A percentile compares a stretch with the other conserved stretches of the same genome.
These are phyloP conservation scores for Punctoribates punctum DNA, from an alignment of 2,888 invertebrate species.

Conservation along the genomic window DNA sequence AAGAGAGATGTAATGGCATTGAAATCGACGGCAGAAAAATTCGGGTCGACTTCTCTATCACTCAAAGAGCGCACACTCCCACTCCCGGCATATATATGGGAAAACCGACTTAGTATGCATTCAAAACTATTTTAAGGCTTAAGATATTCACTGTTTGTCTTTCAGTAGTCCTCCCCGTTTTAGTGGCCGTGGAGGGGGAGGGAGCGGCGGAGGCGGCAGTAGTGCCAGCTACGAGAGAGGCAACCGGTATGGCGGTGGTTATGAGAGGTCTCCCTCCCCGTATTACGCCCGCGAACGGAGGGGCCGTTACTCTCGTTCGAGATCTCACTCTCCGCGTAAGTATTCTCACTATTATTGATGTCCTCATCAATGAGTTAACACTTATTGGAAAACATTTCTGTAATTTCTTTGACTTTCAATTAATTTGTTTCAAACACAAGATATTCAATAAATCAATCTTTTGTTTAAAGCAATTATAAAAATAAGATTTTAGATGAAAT, in stretches of 20 bases:
- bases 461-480: too few relatives aligned
- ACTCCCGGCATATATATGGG: constrained; percentile 98
- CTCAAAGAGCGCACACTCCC: constrained; percentile 91
- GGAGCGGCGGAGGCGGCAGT: constrained; percentile 52
- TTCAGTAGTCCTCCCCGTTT: constrained; percentile 6
- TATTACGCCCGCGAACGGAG: constrained; percentile 59
- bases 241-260: too few relatives aligned
- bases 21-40: constrained; percentile 90
- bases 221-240: constrained; percentile 50
- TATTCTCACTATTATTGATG: constrained; percentile 43
- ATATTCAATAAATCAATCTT: too few relatives aligned
- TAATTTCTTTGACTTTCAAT: too few relatives aligned
- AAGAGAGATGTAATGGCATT: constrained; percentile 88
- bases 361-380: background rate
- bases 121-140: background rate
- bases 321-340: constrained; percentile 75
- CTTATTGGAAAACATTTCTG: too few relatives aligned
- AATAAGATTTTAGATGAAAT: too few relatives aligned
- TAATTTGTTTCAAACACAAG: too few relatives aligned
- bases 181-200: constrained; percentile 34
- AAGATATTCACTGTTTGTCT: background rate
- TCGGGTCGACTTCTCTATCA: constrained; percentile 92
- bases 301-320: constrained; percentile 64
- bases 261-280: constrained; percentile 65
- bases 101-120: constrained; percentile 68